These are phyloP conservation scores for Jaculus jaculus DNA, from an alignment of 2,113 vertebrate species.

Conservation along the genomic window DNA sequence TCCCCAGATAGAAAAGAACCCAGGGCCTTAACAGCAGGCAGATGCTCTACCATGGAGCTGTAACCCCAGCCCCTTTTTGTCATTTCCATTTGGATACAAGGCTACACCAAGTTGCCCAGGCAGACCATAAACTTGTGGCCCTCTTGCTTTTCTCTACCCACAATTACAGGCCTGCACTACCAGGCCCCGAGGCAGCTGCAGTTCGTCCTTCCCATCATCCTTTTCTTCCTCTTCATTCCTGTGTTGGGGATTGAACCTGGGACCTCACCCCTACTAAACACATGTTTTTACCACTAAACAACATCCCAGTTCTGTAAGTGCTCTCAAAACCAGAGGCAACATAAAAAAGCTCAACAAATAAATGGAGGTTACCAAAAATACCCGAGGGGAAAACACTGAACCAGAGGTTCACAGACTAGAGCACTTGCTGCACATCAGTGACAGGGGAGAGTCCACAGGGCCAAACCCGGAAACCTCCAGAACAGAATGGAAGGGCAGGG, in stretches of 20 bases:
- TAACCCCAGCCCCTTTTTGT: neutral
- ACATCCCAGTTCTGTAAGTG: neutral
- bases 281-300: no score
- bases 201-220: neutral
- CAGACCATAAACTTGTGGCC: neutral
- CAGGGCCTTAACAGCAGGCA: no score
- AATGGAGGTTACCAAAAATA: neutral
- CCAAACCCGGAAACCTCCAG: accelerated
- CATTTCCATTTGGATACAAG: neutral
- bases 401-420: neutral
- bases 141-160: neutral
- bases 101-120: neutral
- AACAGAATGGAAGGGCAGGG: neutral
- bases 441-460: neutral
- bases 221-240: neutral
- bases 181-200: no score
- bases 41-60: no score
- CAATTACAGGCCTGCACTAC: no score
- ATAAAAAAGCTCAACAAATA: neutral
- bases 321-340: neutral
- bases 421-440: accelerated
- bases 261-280: no score
- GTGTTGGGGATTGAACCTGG: neutral
- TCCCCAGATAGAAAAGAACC: no score
- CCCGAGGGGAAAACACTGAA: neutral